Evolutionary conservation across 2,113 vertebrate species (phyloP), one percentile per base, ranked within the genome.

Genomic region (Silurus asotus): DNA sequence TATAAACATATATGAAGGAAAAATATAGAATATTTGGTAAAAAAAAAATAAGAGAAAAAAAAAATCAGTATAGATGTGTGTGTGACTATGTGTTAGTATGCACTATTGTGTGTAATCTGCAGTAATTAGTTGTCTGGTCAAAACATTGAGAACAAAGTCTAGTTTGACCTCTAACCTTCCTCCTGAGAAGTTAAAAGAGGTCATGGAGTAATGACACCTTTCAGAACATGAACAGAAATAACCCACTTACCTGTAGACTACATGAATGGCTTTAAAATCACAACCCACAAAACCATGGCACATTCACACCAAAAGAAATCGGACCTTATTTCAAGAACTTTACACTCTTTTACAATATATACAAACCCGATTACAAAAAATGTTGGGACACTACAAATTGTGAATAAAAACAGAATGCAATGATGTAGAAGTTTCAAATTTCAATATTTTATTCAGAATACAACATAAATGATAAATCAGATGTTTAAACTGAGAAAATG

Each of bases 161-260:
- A 88, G 75, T 90, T 87, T 93, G 90, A 91, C 89, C 90, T 20
- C 51, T 53, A 88, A 75, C 82, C 91, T 88, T 86, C 65, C 25
- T 65, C 88, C 85, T 89, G 70, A 90, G 80, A 90, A 88, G 90
- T 90, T 87, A 89, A 88, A 81, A 86, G 88, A 91, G 75, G 76
- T 91, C 91, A 90, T 89, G 82, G 80, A 72, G 53, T 89, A 88
- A 88, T 89, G 58, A 91, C 89, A 88, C 86, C 85, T 85, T 85
- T 89, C 84, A 82, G 89, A 87, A 90, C 85, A 81, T 84, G 80
- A 90, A 84, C 76, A 87, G 37, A 83, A 90, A 88, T 87, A 69
- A 87, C 87, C 86, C 69, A 86, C 75, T 88, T 90, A 90, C 67
- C 55, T 25, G 79, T 49, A 84, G 81, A 86, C 86, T 75, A 6